A percentile compares a stretch with the other conserved stretches of the same genome.
Conservation (phyloP, 2,113 vertebrate species). For the Dasypus novemcinctus region DNA sequence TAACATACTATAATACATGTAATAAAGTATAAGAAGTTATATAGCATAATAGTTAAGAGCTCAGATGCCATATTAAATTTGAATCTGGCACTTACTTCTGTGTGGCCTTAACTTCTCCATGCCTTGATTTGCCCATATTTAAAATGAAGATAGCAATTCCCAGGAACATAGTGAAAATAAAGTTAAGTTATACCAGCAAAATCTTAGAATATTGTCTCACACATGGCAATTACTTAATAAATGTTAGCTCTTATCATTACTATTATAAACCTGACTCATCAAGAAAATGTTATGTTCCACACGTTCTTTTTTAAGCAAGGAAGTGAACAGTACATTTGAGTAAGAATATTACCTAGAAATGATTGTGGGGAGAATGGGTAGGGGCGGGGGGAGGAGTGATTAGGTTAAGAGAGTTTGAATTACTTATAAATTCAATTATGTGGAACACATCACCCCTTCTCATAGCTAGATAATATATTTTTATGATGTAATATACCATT, state of each 20-base stretch:
- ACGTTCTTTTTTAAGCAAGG: background rate
- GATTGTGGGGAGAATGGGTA: background rate
- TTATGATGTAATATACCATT: background rate
- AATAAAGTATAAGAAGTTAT: background rate
- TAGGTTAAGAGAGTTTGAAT: background rate
- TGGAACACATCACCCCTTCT: background rate
- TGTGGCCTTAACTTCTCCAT: background rate
- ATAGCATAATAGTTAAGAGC: background rate
- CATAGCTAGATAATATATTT: background rate
- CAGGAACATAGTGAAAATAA: constrained; percentile 36
- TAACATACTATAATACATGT: background rate
- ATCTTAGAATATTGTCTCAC: background rate
- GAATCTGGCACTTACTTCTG: background rate
- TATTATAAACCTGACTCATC: background rate
- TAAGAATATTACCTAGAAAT: constrained; percentile 9
- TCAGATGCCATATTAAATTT: background rate
- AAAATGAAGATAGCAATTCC: background rate
- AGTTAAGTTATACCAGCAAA: background rate
- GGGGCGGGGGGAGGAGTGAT: background rate
- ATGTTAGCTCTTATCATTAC: background rate
- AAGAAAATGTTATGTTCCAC: constrained; percentile 6
- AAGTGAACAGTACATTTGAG: background rate
- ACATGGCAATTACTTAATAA: background rate
- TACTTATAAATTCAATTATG: background rate
- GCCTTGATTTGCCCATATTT: background rate